phyloP scores from a whole-genome alignment of 2,888 invertebrate species.

The Chorisops tibialis region DNA sequence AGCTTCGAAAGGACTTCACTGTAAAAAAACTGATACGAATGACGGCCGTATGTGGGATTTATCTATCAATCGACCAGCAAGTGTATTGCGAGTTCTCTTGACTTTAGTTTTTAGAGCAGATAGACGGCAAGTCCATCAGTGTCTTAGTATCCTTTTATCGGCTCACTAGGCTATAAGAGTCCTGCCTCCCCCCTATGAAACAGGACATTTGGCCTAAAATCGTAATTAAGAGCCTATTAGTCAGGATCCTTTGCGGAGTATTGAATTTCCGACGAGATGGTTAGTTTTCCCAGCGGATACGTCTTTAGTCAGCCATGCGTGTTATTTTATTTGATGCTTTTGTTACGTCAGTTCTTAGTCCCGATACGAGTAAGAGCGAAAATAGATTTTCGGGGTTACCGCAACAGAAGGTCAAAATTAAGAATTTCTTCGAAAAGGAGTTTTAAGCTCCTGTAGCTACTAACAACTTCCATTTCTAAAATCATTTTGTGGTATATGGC shows the following conservation, averaged over 20 bases:
- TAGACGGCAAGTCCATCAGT: too few relatives aligned
- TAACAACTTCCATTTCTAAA: too few relatives aligned
- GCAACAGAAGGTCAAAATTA: conserved; percentile 29
- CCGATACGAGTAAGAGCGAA: not conserved
- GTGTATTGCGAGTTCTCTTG: too few relatives aligned
- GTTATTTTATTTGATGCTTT: conserved; percentile 26
- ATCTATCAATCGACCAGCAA: too few relatives aligned
- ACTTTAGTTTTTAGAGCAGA: too few relatives aligned
- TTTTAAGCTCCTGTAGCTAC: not conserved
- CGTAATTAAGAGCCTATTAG: conserved; percentile 34
- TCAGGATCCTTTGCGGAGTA: conserved; percentile 15
- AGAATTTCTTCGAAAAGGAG: conserved; percentile 15
- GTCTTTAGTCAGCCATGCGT: conserved; percentile 29
- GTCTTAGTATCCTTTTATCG: too few relatives aligned
- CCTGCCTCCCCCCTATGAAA: not conserved
- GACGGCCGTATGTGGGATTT: too few relatives aligned
- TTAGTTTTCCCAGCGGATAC: conserved; percentile 32
- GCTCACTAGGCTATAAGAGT: too few relatives aligned
- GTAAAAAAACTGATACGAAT: not conserved
- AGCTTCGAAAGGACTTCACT: not conserved
- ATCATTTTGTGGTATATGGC: too few relatives aligned
- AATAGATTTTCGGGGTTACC: conserved; percentile 25
- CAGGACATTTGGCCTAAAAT: conserved; percentile 31
- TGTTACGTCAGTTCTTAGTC: not conserved
- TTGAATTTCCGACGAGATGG: conserved; percentile 30